Evolutionary conservation across 1,140 invertebrate species (phyloP).

Genomic region (Temnothorax curvispinosus): DNA sequence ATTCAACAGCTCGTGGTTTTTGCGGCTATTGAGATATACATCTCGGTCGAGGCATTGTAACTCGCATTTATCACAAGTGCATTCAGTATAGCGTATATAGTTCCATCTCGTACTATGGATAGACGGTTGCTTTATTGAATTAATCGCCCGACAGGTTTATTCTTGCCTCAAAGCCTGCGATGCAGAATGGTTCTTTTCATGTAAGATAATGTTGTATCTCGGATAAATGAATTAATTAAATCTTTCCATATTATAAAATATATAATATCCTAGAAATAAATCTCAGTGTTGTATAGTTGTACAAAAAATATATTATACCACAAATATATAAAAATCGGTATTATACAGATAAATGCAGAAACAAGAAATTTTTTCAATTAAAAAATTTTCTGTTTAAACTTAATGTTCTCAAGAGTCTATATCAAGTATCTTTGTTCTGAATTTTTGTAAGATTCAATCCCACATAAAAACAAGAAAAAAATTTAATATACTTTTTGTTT

Average conservation of each 20-base stretch:
- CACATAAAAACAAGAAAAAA: not conserved
- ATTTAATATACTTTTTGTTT: not conserved
- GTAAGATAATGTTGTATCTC: no score
- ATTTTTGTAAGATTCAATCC: not conserved
- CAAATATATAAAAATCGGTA: not conserved
- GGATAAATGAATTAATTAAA: not conserved
- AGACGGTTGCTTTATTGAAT: constrained; percentile 23
- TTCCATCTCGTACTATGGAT: not conserved
- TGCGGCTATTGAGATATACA: constrained; percentile 57
- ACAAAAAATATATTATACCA: not conserved
- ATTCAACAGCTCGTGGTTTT: constrained; percentile 46
- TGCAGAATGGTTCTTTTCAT: not conserved
- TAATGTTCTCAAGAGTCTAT: not conserved
- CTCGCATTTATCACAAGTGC: constrained; percentile 50
- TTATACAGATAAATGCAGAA: not conserved
- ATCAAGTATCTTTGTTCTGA: not conserved
- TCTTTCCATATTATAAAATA: not conserved
- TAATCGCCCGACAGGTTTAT: constrained; percentile 12
- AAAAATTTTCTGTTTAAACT: not conserved
- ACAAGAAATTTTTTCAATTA: not conserved
- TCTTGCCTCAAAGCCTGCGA: not conserved
- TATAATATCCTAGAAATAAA: not conserved
- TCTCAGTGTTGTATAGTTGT: not conserved
- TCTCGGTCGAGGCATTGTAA: constrained; percentile 50
- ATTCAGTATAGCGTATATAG: constrained; percentile 8